Conservation (phyloP, 2,113 vertebrate genomes). For the Pachypanchax playfairii region DNA sequence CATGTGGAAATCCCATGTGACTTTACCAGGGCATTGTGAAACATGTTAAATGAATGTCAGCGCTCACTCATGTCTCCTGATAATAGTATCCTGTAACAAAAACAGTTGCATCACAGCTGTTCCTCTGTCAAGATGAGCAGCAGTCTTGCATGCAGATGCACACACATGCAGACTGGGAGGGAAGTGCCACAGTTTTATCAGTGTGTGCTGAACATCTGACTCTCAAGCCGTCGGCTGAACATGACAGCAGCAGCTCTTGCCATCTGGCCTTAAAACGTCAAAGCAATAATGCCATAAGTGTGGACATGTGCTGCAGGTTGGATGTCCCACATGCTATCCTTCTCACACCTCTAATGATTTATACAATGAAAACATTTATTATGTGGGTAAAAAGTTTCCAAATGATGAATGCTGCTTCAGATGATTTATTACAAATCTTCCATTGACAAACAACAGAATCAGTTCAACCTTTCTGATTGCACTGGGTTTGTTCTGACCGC, state of each 20-base stretch:
- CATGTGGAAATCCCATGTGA: too few species aligned
- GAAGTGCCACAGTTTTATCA: conserved; percentile 26
- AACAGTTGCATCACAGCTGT: not conserved
- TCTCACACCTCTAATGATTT: conserved; percentile 19
- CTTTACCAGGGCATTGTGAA: too few species aligned
- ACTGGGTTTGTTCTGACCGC: conserved; percentile 32
- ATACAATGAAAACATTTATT: too few species aligned
- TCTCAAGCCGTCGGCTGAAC: conserved; percentile 23
- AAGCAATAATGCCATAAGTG: conserved; percentile 41
- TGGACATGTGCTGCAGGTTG: conserved; percentile 41
- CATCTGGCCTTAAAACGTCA: conserved; percentile 61
- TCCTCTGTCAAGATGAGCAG: not conserved
- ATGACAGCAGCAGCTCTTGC: conserved; percentile 24
- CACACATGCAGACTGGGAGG: conserved; percentile 1
- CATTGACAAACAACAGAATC: conserved; percentile 32
- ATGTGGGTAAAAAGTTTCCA: conserved; percentile 43
- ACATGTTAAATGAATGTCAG: too few species aligned
- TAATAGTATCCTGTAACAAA: not conserved
- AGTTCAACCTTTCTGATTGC: conserved; percentile 57
- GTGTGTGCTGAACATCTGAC: conserved; percentile 21
- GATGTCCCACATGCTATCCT: conserved; percentile 28
- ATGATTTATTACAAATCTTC: conserved; percentile 28
- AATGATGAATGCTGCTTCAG: conserved; percentile 12
- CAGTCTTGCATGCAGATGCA: conserved; percentile 19
- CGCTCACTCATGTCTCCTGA: not conserved